Evolutionary conservation across 2,113 vertebrate genomes (phyloP).

Genomic region (Cygnus buccinator): DNA sequence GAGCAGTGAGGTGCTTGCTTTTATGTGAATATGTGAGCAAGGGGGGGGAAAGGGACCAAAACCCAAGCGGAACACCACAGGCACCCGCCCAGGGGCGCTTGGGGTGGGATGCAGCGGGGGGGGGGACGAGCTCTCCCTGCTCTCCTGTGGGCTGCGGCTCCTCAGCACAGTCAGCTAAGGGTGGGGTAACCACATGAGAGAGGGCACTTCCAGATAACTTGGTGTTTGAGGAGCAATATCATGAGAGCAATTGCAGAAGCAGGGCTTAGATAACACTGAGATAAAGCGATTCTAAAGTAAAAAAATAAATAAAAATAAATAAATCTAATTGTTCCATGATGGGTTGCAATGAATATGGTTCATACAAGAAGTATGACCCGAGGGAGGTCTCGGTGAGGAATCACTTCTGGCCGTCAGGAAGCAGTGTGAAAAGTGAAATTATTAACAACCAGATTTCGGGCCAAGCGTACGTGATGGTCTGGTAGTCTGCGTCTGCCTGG

Average conservation of each 20-base stretch:
- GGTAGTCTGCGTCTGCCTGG: rapidly evolving
- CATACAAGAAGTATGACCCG: neutral
- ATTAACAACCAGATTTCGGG: rapidly evolving
- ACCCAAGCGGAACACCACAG: neutral
- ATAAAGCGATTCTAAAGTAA: neutral
- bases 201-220: neutral
- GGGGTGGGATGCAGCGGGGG: neutral
- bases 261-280: neutral
- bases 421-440: neutral
- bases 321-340: neutral
- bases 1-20: neutral
- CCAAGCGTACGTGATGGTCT: neutral
- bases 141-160: rapidly evolving
- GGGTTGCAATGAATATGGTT: neutral
- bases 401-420: neutral
- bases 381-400: neutral
- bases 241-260: neutral
- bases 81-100: rapidly evolving
- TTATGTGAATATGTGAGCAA: rapidly evolving
- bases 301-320: neutral
- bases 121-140: neutral
- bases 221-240: neutral
- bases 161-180: neutral
- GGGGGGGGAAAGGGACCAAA: neutral
- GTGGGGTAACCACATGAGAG: rapidly evolving